Conservation (phyloP, 2,888 invertebrate species). For the Drosophila nr. perissopoda region DNA sequence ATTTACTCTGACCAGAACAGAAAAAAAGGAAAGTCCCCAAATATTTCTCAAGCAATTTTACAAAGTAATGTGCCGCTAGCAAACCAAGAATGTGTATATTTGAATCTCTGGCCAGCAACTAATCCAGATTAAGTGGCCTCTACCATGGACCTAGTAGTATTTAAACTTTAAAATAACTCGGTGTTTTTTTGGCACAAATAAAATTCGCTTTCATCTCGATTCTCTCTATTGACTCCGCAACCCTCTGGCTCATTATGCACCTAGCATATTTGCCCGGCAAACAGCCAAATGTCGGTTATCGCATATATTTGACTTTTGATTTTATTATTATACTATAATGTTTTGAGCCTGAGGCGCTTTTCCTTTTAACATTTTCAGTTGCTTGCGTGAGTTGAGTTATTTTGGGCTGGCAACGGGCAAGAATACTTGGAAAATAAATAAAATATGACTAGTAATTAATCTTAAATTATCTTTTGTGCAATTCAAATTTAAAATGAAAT, state of each 20-base stretch:
- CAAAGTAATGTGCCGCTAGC: slow-evolving; percentile 38
- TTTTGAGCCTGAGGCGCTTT: background rate
- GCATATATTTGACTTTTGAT: slow-evolving; percentile 31
- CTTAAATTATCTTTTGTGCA: background rate
- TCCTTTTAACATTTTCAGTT: slow-evolving; percentile 1
- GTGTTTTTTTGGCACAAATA: slow-evolving; percentile 39
- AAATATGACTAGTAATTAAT: background rate
- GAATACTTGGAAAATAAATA: background rate
- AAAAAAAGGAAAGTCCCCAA: slow-evolving; percentile 5
- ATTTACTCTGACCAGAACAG: slow-evolving; percentile 45
- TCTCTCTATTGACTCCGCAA: slow-evolving; percentile 29
- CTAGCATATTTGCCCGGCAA: slow-evolving; percentile 1
- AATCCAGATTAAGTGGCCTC: slow-evolving; percentile 40
- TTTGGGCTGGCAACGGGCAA: background rate
- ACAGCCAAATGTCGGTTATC: slow-evolving; percentile 8
- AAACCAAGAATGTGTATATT: slow-evolving; percentile 12
- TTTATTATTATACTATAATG: slow-evolving; percentile 28
- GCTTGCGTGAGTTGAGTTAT: background rate
- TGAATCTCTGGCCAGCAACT: slow-evolving; percentile 23
- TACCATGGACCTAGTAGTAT: slow-evolving; percentile 4
- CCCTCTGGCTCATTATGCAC: slow-evolving; percentile 11
- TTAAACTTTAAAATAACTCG: slow-evolving; percentile 20
- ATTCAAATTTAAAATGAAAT: background rate
- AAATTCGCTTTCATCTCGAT: slow-evolving; percentile 59
- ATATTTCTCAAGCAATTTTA: slow-evolving; percentile 35